These are phyloP conservation scores for Hippocampus mohnikei DNA, from an alignment of 2,113 vertebrate species.

Conservation along the genomic window DNA sequence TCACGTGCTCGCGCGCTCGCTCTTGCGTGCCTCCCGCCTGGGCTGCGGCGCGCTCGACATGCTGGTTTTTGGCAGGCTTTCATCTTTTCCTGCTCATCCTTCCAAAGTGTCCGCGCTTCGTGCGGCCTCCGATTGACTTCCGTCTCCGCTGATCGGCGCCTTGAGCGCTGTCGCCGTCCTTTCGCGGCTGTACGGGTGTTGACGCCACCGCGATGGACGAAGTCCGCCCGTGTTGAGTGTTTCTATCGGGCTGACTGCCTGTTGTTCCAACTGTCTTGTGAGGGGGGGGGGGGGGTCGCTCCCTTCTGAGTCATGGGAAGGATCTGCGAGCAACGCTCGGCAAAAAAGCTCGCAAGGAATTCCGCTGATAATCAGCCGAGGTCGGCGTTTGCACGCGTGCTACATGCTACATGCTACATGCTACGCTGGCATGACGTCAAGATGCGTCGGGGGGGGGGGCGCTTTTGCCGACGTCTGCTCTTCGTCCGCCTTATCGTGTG, in stretches of 20 bases:
- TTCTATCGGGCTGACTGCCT: background rate
- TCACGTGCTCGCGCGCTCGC: too few species aligned
- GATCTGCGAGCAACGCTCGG: background rate
- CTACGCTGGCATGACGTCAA: background rate
- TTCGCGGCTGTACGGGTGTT: background rate
- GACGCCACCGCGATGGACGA: background rate
- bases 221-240: background rate
- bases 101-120: background rate
- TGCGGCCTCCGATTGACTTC: background rate
- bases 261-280: background rate
- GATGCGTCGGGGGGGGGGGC: background rate
- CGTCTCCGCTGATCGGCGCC: background rate
- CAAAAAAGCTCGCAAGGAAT: background rate
- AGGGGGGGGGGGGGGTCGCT: background rate
- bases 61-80: too few species aligned
- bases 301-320: slow-evolving; percentile 6
- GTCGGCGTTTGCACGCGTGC: background rate
- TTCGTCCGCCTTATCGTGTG: background rate
- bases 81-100: background rate
- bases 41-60: too few species aligned
- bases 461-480: background rate
- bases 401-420: background rate
- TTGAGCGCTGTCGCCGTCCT: background rate
- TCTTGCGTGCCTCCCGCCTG: too few species aligned
- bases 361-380: background rate